Evolutionary conservation across 2,113 vertebrate species (phyloP), one percentile per base, ranked within the genome.

Genomic region (Heterochromis multidens): DNA sequence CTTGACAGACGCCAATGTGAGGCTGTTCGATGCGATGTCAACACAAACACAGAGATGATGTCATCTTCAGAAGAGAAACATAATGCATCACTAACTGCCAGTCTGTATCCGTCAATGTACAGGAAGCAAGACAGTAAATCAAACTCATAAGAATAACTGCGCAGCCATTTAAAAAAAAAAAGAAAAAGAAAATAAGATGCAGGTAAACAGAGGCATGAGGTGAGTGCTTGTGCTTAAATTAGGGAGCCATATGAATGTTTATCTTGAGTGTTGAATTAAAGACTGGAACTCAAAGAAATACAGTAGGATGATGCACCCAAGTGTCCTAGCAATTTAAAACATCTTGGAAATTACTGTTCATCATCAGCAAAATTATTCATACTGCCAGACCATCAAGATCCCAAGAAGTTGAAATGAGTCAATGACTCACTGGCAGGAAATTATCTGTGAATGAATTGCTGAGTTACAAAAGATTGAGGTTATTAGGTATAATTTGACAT

Each of bases 41-140:
- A 81, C 83, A 87, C 89, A 9, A 81, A 25, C 65, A 65, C 83
- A 17, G 83, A 12, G 83, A 85, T 94, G 93, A 94, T 70, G 93
- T 95, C 93, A 95, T 93, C 86, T 54, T 29, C 1, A 4, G 27
- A 54, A 37, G 61, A 59, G 62, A 84, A 88, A 86, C 88, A 88
- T 59, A 90, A 82, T 89, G 90, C 92, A 86, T 54, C 88, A 82
- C 80, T 12, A 86, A 77, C 87, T 82, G 83, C 63, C 56, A 63
- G 60, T 81, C 74, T 70, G 70, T 78, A 40, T 86, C 84, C 65
- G 57, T 88, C 83, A 81, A 35, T 5, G 74, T 6, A 27, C 25
- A 33, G 46, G 31, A 23, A 35, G 19, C 43, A 3, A 7, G 1
- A 70, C 40, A 29, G 65, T 49, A 17, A 46, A 74, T 27, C 60